These are phyloP conservation scores for Prunella strophiata DNA, from an alignment of 2,797 vertebrate genomes.

Conservation along the genomic window DNA sequence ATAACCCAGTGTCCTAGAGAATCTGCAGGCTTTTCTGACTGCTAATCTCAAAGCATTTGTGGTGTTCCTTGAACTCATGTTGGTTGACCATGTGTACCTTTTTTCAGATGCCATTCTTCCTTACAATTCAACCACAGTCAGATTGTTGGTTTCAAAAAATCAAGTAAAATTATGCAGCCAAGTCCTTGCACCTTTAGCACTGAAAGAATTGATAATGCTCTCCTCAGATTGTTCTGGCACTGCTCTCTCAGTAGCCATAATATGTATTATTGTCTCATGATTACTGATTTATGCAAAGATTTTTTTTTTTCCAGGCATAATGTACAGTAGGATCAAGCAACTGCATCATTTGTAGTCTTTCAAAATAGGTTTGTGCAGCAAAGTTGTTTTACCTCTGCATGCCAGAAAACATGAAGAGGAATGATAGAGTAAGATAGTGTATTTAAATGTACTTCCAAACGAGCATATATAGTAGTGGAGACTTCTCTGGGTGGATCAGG, in stretches of 20 bases:
- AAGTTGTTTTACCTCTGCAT: not conserved
- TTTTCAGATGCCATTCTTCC: conserved; percentile 1
- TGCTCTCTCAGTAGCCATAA: not conserved
- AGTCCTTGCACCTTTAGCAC: not conserved
- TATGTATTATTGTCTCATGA: not conserved
- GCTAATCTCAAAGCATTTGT: not conserved
- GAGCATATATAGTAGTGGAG: not conserved
- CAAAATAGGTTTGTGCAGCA: not conserved
- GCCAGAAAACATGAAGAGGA: not conserved
- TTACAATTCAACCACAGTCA: not conserved
- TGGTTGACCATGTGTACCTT: not conserved
- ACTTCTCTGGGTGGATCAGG: not conserved
- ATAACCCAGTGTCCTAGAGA: not conserved
- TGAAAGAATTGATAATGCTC: not conserved
- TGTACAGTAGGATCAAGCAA: not conserved
- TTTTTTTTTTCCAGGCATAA: not conserved
- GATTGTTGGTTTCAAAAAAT: not conserved
- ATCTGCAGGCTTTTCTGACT: not conserved
- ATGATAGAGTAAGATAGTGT: not conserved
- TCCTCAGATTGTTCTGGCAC: not conserved
- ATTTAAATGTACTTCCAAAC: not conserved
- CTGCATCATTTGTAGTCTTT: not conserved
- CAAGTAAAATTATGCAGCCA: not conserved
- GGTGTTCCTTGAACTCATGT: not conserved
- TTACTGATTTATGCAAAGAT: not conserved